Conservation (phyloP, 2,888 invertebrate species). For the Troglohyphantes excavatus region DNA sequence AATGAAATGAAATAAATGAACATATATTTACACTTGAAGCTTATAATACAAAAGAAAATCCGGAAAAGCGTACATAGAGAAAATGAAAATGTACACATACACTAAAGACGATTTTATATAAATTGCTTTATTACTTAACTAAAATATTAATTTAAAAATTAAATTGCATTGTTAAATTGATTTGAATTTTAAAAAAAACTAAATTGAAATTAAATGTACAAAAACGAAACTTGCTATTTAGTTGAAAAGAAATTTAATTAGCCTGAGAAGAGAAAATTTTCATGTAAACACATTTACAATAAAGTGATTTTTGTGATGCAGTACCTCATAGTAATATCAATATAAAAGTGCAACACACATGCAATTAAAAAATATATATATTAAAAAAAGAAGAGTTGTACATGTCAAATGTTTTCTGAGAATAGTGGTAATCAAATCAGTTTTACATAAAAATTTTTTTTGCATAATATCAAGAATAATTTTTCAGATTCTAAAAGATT, state of each 20-base stretch:
- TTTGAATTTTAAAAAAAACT: too few relatives aligned
- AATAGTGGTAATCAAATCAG: too few relatives aligned
- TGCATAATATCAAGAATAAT: background rate
- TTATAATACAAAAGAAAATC: conserved; percentile 51
- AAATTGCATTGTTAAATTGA: background rate
- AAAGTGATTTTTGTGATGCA: background rate
- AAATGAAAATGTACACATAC: conserved; percentile 10
- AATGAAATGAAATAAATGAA: conserved; percentile 47
- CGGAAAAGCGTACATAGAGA: background rate
- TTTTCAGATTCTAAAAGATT: background rate
- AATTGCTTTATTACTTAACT: background rate
- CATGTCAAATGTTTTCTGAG: too few relatives aligned
- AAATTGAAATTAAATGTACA: too few relatives aligned
- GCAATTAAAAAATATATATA: too few relatives aligned
- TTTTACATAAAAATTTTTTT: too few relatives aligned
- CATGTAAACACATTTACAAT: too few relatives aligned
- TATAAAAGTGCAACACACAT: too few relatives aligned
- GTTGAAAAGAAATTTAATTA: too few relatives aligned
- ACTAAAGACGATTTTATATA: background rate
- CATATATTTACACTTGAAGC: conserved; percentile 58
- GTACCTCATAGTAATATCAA: background rate
- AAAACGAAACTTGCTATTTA: too few relatives aligned
- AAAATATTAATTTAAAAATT: background rate
- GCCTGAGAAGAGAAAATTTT: too few relatives aligned
- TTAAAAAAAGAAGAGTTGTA: too few relatives aligned